phyloP scores from a whole-genome alignment of 1,140 invertebrate species.

The Pectinophora gossypiella region DNA sequence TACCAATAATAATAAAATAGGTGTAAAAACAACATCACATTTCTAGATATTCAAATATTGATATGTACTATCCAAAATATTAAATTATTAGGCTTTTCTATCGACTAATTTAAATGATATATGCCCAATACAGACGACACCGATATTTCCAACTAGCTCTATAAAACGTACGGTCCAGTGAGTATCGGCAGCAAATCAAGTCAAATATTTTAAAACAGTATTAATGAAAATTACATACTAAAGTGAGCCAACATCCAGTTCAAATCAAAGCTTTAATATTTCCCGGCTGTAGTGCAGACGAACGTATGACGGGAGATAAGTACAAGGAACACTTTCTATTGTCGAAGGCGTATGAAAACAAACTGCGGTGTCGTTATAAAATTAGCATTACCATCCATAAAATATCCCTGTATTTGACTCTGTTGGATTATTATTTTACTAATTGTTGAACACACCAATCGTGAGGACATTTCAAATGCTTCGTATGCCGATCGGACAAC shows the following conservation, averaged over 20 bases:
- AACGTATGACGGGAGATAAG: too few relatives aligned
- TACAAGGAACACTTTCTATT: too few relatives aligned
- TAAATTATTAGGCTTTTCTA: neutral
- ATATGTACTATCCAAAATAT: neutral
- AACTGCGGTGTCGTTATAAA: neutral
- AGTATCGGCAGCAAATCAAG: constrained; percentile 51
- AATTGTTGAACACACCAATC: constrained; percentile 62
- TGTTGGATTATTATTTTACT: constrained; percentile 49
- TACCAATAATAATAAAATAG: neutral
- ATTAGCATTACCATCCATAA: constrained; percentile 47
- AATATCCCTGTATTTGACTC: constrained; percentile 73
- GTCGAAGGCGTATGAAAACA: constrained; percentile 15
- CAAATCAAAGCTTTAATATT: constrained; percentile 71
- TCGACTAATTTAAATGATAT: neutral
- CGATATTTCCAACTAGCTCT: neutral
- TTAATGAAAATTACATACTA: constrained; percentile 32
- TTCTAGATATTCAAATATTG: neutral
- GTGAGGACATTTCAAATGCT: constrained; percentile 47
- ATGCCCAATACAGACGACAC: too few relatives aligned
- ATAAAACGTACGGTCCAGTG: constrained; percentile 15
- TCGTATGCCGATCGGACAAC: too few relatives aligned
- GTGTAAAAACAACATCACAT: neutral
- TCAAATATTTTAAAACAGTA: constrained; percentile 10
- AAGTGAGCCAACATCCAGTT: constrained; percentile 51
- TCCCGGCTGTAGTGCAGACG: constrained; percentile 32